Conservation (phyloP, 2,888 invertebrate genomes). For the Agriopis marginaria region DNA sequence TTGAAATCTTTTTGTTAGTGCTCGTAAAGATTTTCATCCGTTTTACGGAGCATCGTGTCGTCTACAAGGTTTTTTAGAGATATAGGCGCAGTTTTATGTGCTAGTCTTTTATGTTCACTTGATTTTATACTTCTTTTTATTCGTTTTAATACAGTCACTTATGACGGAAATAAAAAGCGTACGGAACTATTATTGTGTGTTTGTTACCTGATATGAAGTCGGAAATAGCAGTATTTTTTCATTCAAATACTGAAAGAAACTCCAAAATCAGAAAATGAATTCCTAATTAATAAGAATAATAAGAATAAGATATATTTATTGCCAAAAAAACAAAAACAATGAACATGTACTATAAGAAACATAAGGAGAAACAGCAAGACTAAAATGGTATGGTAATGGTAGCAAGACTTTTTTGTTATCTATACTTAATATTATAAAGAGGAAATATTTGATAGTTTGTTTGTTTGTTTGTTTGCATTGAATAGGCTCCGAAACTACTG, state of each 20-base stretch:
- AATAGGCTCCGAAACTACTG: no score
- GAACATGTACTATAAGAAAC: no score
- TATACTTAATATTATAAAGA: no score
- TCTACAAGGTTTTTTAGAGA: slow-evolving; percentile 41
- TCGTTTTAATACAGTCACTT: slow-evolving; percentile 34
- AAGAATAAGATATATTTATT: no score
- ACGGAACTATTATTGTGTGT: slow-evolving; percentile 13
- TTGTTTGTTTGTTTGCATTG: no score
- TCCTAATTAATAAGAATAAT: no score
- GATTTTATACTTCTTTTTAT: slow-evolving; percentile 37
- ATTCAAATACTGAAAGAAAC: not conserved
- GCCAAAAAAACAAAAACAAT: no score
- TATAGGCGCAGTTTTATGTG: slow-evolving; percentile 35
- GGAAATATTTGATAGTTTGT: no score
- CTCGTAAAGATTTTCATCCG: slow-evolving; percentile 54
- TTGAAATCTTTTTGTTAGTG: slow-evolving; percentile 59
- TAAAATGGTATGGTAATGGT: no score
- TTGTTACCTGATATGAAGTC: not conserved
- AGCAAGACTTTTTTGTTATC: no score
- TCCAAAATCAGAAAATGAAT: no score
- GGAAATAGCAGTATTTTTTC: not conserved
- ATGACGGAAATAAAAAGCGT: slow-evolving; percentile 15
- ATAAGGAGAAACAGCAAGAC: no score
- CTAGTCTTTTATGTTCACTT: slow-evolving; percentile 36
- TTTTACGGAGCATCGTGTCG: slow-evolving; percentile 38